Evolutionary conservation across 2,797 vertebrate species (phyloP), one percentile per base, ranked within the genome.

Genomic region (Hippocampus kuda): DNA sequence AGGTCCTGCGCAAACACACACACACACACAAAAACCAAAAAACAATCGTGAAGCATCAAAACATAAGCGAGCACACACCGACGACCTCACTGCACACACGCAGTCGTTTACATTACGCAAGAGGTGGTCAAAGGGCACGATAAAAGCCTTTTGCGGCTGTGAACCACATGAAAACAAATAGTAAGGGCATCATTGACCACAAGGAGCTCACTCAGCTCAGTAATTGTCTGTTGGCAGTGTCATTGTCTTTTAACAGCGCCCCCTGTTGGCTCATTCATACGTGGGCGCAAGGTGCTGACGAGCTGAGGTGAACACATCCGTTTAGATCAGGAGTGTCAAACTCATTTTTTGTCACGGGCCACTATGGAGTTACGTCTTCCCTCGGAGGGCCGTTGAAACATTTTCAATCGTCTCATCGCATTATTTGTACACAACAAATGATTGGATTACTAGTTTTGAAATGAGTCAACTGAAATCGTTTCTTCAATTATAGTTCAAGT

Each of bases 1-100:
- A 96, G 91, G 79, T 98, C 97, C 97, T 99, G 80, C 0, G 0
- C 65, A 65, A 41, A 81, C 51, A 73, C 57, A 51, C 27, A 38
- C 68, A 53, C 53, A 72, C 0, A 62, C 41, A 68, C 49, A 46
- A n/a, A n/a, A n/a, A n/a, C n/a, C 54, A 18, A 53, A 53, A n/a
- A 10, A 64, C 27, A 38, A 70, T 41, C 27, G 41, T 48, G 68
- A 69, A 49, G 84, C 49, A 79, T 65, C 1, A 66, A 1, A 27
- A 42, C 22, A 11, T 38, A 61, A 38, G 24, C 38, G 48, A 44
- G 30, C 62, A 44, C 0, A 24, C 34, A 5, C 51, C 56, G n/a
- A 72, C 30, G 65, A 18, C 48, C 48, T 49, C 48, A 49, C 62
- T 13, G 44, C 46, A 1, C 49, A 51, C 49, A n/a, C 34, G 34